These are phyloP conservation scores for Sylvietta virens DNA, from an alignment of 2,113 vertebrate species.

Conservation along the genomic window DNA sequence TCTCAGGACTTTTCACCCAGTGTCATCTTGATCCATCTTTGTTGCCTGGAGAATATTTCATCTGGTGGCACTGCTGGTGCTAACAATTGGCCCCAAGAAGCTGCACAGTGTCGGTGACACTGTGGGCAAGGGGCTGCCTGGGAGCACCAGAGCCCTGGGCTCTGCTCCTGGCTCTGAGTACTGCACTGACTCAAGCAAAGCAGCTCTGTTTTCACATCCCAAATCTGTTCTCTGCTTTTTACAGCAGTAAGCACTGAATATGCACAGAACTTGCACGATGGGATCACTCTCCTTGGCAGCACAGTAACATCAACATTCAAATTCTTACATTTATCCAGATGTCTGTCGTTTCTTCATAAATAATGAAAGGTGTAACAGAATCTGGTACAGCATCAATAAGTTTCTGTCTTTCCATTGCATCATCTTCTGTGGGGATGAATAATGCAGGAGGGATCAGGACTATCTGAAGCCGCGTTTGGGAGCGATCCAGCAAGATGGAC, in stretches of 20 bases:
- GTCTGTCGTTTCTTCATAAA: conserved; percentile 83
- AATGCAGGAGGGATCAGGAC: conserved; percentile 78
- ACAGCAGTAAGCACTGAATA: neutral
- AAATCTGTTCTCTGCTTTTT: neutral
- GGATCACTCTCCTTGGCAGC: neutral
- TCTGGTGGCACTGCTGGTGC: neutral
- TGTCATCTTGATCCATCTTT: neutral
- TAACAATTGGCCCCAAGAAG: neutral
- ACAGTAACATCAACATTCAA: neutral
- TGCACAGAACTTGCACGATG: neutral
- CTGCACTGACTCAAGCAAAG: neutral
- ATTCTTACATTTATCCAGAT: conserved; percentile 83
- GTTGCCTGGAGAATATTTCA: neutral
- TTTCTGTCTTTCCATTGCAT: conserved; percentile 77
- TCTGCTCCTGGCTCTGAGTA: neutral
- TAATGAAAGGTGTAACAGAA: conserved; percentile 75
- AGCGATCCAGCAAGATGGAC: conserved; percentile 80
- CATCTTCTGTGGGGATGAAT: conserved; percentile 79
- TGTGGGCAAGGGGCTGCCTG: neutral
- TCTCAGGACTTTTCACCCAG: neutral
- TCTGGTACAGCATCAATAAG: conserved; percentile 75
- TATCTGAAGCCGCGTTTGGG: conserved; percentile 80
- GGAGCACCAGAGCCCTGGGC: neutral
- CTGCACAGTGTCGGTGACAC: neutral
- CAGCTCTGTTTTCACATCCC: neutral